Evolutionary conservation across 2,797 vertebrate species (phyloP).

Genomic region (Helarctos malayanus): DNA sequence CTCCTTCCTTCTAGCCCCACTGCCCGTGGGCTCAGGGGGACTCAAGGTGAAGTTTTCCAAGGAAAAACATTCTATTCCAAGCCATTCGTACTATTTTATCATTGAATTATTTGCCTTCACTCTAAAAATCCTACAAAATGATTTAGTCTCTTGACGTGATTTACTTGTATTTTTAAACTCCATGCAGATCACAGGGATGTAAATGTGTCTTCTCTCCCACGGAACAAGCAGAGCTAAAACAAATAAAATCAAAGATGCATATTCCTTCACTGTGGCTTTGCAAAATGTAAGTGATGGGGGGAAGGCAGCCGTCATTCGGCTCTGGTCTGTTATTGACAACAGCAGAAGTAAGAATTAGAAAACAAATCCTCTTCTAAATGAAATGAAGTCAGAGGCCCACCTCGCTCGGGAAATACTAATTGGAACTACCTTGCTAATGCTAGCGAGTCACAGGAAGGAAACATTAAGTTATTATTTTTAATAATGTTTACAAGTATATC

Average conservation of each 20-base stretch:
- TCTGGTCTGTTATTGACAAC: conserved; percentile 89
- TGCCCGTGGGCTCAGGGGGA: background rate
- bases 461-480: conserved; percentile 97
- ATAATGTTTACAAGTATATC: conserved; percentile 97
- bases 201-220: conserved; percentile 88
- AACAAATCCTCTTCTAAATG: conserved; percentile 92
- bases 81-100: conserved; percentile 83
- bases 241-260: conserved; percentile 89
- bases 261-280: conserved; percentile 84
- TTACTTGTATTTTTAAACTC: conserved; percentile 89
- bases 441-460: conserved; percentile 93
- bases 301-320: conserved; percentile 83
- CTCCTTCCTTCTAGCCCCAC: background rate
- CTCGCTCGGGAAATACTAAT: conserved; percentile 92
- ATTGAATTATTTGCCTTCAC: conserved; percentile 85
- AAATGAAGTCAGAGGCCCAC: conserved; percentile 90
- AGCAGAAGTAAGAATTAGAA: conserved; percentile 90
- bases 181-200: conserved; percentile 84
- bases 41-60: background rate
- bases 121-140: conserved; percentile 86
- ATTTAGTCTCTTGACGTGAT: conserved; percentile 85
- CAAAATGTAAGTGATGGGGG: conserved; percentile 88
- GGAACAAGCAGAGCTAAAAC: conserved; percentile 86
- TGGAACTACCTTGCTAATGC: conserved; percentile 94
- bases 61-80: conserved; percentile 57